These are phyloP conservation scores for Diadophis punctatus DNA, from an alignment of 2,113 vertebrate genomes.

Conservation along the genomic window DNA sequence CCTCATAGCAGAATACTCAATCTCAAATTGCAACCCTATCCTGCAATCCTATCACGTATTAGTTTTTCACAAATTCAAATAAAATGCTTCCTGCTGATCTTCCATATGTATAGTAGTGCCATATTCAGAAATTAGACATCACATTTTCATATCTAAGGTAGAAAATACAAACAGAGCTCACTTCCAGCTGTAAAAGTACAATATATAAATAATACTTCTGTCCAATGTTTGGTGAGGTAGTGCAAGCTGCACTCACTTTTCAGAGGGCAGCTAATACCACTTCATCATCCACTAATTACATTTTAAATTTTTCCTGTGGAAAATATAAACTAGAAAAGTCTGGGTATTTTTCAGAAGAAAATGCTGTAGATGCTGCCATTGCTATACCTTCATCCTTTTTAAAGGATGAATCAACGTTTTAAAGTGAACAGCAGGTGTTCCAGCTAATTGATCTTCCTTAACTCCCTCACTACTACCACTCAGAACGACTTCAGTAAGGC, in stretches of 20 bases:
- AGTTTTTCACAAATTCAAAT: background rate
- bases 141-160: background rate
- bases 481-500: background rate
- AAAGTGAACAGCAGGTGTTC: background rate
- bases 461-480: background rate
- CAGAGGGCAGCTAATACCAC: background rate
- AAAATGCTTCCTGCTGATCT: background rate
- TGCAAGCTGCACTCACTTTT: background rate
- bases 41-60: background rate
- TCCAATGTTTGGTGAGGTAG: background rate
- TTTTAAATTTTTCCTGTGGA: background rate
- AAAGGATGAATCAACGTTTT: background rate
- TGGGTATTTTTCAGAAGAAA: background rate
- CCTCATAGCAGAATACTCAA: background rate
- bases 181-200: background rate
- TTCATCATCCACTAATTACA: background rate
- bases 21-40: background rate
- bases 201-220: background rate
- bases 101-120: background rate
- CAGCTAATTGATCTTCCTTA: background rate
- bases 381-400: background rate
- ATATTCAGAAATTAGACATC: background rate
- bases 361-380: background rate
- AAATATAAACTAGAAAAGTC: background rate
- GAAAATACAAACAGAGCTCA: background rate